phyloP scores from a whole-genome alignment of 2,113 vertebrate species.

The Lepus americanus region DNA sequence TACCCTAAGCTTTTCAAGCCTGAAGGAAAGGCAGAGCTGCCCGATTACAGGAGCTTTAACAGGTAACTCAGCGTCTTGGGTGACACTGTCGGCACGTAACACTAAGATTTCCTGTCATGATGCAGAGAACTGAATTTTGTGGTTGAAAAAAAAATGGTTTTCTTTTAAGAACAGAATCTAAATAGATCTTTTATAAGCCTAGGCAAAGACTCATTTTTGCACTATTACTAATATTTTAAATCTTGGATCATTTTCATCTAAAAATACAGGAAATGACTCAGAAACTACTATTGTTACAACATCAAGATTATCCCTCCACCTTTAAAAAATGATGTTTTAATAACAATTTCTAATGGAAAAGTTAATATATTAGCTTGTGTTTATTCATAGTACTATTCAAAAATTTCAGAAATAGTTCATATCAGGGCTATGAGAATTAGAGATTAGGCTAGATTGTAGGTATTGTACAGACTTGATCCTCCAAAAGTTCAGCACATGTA shows the following conservation, averaged over 20 bases:
- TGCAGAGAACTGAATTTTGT: not conserved
- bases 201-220: not conserved
- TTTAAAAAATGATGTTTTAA: not conserved
- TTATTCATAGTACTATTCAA: not conserved
- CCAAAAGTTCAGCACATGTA: not conserved
- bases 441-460: not conserved
- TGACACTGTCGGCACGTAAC: not conserved
- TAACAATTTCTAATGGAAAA: conserved; percentile 26
- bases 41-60: conserved; percentile 97
- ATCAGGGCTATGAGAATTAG: not conserved
- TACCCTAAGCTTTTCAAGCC: conserved; percentile 89
- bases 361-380: not conserved
- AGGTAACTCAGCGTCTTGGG: conserved; percentile 88
- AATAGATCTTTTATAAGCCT: not conserved
- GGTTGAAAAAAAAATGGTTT: not conserved
- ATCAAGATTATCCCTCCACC: not conserved
- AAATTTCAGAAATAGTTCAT: conserved; percentile 39
- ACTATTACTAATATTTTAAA: not conserved
- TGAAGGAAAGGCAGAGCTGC: conserved; percentile 88
- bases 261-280: conserved; percentile 22
- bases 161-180: not conserved
- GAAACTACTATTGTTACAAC: not conserved
- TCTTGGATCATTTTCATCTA: not conserved
- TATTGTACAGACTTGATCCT: not conserved
- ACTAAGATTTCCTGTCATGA: not conserved